These are phyloP conservation scores for Cirrhinus molitorella DNA, from an alignment of 2,797 vertebrate genomes.

Conservation along the genomic window DNA sequence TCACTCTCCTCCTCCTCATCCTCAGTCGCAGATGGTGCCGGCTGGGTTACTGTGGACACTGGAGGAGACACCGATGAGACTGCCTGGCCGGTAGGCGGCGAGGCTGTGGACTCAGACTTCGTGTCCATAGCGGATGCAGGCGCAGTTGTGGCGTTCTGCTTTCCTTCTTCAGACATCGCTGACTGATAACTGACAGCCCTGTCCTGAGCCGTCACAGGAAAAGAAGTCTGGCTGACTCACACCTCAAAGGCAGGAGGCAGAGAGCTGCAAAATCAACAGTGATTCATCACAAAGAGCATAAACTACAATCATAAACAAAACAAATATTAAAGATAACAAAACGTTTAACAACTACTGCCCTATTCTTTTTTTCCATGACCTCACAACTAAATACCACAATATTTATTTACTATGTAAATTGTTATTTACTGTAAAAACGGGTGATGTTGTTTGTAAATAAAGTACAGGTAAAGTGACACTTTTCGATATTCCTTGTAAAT, in stretches of 20 bases:
- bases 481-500: too few species aligned
- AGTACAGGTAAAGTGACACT: neutral
- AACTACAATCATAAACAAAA: neutral
- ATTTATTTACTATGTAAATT: neutral
- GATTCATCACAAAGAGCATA: constrained; percentile 11
- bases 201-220: constrained; percentile 30
- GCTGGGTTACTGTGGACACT: constrained; percentile 83
- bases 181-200: constrained; percentile 36
- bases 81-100: constrained; percentile 75
- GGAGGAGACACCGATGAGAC: constrained; percentile 90
- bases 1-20: constrained; percentile 95
- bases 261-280: constrained; percentile 62
- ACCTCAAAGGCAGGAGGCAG: constrained; percentile 60
- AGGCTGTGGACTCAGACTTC: constrained; percentile 81
- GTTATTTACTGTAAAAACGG: neutral
- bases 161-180: constrained; percentile 91
- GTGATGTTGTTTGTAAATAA: neutral
- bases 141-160: constrained; percentile 80
- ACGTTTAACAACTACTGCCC: too few species aligned
- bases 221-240: constrained; percentile 42
- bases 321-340: neutral
- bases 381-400: neutral
- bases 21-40: constrained; percentile 79
- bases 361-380: too few species aligned
- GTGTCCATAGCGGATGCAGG: constrained; percentile 81